Base-by-base conservation (phyloP, 2,113 vertebrate species). In the Amphilophus citrinellus region DNA sequence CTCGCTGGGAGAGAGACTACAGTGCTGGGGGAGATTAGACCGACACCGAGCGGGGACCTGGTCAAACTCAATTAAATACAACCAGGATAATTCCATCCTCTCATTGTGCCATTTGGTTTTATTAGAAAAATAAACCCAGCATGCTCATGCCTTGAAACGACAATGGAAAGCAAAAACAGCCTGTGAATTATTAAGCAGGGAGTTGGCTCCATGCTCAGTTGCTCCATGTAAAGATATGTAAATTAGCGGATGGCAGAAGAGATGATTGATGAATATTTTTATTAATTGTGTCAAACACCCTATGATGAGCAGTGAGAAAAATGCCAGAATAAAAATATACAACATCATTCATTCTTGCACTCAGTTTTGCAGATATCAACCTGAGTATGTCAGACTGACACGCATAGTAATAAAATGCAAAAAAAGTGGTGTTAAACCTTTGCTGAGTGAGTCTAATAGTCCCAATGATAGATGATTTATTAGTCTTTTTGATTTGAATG, bases 1-100 rank as follows among this genome's bases (percentile, higher is more conserved):
- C 92, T 93, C 93, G 66, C 63, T 5, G 85, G 82, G 82, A 88
- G 84, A 86, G 86, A 91, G 88, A 91, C 87, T 84, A 84, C 82
- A 80, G 88, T 61, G 82, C 83, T 79, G 90, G 1, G 66, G 85
- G 91, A 94, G 93, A 93, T 93, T 89, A 93, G 85, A 82, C 85
- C 63, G 82, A 93, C 93, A 92, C 79, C 15, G 76, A 88, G 89
- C 66, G 57, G 82, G 58, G 85, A 92, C 89, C 93, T 84, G 93
- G 92, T 95, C 95, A 94, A 93, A 95, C 89, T 94, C 88, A 91
- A 94, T 95, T 94, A 95, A 93, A 93, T 87, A 86, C 88, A 78
- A 87, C 84, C 89, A 61, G 90, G 90, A 92, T 94, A 89, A 93
- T 93, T 90, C 89, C 87, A 87, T 83, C 91, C 73, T 80, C 88